Base-by-base conservation (phyloP, 2,888 invertebrate genomes). In the Eristalis pertinax region DNA sequence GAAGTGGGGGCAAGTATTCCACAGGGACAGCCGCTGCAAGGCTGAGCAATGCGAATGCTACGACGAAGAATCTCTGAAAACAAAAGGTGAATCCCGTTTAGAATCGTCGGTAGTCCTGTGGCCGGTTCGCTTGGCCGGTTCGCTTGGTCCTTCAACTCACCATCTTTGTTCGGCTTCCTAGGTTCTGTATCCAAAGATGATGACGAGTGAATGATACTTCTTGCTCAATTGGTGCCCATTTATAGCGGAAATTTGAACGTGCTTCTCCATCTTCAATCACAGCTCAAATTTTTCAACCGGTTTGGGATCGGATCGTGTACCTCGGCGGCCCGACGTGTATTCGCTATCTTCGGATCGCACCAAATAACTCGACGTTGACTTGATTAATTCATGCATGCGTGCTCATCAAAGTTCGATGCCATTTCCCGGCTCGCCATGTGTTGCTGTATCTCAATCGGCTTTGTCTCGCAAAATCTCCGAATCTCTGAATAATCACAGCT, bases 1-100 rank as follows among this genome's bases (percentile, higher is more conserved):
- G 79, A 4, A 83, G 19, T 41, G 87, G 87, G 5, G 87, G 87
- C 64, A 87, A 68, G 7, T 87, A 87, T 29, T 84, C 84, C 41
- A 43, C 64, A 56, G 86, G 67, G 1, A 83, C 41, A 26, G 83
- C 86, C 11, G 78, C 65, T 32, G 86, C 86, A 24, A 83, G 24
- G 4, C 78, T 70, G 8, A 83, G n/a, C 19, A 76, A 4, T 11
- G 87, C 73, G 62, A 79, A 87, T 75, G 68, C 84, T 50, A 75
- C 26, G 7, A 76, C 73, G 63, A 87, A 79, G 64, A 83, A 69
- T 69, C 72, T 87, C 87, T 84, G 15, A 35, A 74, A 86, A 26
- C n/a, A 15, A 4, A 10, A 43, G 32, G 24, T n/a, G 2, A 26
- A 4, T 22, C 29, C 5, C 4, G 22, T 50, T 58, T 26, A 56